Percentiles rank a stretch among this genome's conserved stretches.
Evolutionary conservation across 2,113 vertebrate genomes (phyloP).

Genomic region (Sphaerodactylus townsendi): DNA sequence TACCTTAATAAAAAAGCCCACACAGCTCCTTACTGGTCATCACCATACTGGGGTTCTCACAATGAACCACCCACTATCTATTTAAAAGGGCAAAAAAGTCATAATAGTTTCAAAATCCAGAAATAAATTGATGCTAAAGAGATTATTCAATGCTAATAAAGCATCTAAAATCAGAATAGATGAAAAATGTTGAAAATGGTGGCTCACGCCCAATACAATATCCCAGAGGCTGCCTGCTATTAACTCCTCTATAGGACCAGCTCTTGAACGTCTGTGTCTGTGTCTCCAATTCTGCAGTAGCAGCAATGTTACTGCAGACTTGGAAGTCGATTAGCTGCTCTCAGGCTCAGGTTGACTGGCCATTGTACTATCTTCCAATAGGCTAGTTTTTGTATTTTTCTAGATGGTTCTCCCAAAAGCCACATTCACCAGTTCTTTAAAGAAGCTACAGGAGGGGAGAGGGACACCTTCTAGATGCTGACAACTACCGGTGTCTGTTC

Average conservation of each 20-base stretch:
- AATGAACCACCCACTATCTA: background rate
- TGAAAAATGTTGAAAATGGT: background rate
- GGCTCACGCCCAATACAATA: background rate
- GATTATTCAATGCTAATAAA: background rate
- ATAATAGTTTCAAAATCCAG: constrained; percentile 18
- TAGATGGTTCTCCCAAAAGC: background rate
- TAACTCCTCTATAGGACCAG: background rate
- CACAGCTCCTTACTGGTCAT: background rate
- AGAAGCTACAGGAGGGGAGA: background rate
- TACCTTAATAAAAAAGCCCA: background rate
- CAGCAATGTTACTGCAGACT: background rate
- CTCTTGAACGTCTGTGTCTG: background rate
- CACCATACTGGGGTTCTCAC: constrained; percentile 9
- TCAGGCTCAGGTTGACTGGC: background rate
- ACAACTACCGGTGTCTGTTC: no score
- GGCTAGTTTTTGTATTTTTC: background rate
- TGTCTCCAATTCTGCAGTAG: background rate
- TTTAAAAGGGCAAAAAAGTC: background rate
- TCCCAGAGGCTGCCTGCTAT: background rate
- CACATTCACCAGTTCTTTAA: background rate
- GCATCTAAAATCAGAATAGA: background rate
- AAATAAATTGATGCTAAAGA: background rate
- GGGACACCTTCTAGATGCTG: no score
- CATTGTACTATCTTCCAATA: background rate
- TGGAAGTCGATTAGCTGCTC: background rate